Evolutionary conservation across 1,140 invertebrate genomes (phyloP).

Genomic region (Drosophila navojoa): DNA sequence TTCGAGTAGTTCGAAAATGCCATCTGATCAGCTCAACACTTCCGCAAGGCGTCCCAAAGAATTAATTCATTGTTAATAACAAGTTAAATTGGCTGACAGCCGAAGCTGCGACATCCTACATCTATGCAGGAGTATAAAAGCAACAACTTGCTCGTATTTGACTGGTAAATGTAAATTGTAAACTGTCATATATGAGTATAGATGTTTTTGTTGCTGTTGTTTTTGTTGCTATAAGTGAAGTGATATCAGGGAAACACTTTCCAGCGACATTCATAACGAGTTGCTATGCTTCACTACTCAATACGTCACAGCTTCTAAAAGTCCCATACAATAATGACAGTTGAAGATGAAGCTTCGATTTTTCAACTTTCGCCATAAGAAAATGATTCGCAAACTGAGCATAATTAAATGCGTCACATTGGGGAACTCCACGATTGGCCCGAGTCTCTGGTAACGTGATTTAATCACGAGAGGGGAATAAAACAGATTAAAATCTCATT

Average conservation of each 20-base stretch:
- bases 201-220: not conserved
- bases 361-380: not conserved
- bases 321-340: not conserved
- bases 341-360: not conserved
- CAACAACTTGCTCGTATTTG: not conserved
- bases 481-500: too few species aligned
- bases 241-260: constrained; percentile 3
- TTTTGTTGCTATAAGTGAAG: not conserved
- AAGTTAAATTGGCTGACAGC: constrained; percentile 25
- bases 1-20: too few species aligned
- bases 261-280: not conserved
- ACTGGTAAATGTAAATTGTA: constrained; percentile 24
- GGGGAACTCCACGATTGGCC: constrained; percentile 50
- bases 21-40: too few species aligned
- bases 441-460: constrained; percentile 51
- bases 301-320: not conserved
- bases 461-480: constrained; percentile 13
- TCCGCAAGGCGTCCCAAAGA: too few species aligned
- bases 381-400: not conserved
- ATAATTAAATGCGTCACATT: constrained; percentile 63
- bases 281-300: not conserved
- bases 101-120: not conserved
- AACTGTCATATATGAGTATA: too few species aligned
- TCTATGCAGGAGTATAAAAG: not conserved
- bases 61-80: not conserved